Conservation (phyloP, 2,113 vertebrate genomes). For the Anas platyrhynchos region DNA sequence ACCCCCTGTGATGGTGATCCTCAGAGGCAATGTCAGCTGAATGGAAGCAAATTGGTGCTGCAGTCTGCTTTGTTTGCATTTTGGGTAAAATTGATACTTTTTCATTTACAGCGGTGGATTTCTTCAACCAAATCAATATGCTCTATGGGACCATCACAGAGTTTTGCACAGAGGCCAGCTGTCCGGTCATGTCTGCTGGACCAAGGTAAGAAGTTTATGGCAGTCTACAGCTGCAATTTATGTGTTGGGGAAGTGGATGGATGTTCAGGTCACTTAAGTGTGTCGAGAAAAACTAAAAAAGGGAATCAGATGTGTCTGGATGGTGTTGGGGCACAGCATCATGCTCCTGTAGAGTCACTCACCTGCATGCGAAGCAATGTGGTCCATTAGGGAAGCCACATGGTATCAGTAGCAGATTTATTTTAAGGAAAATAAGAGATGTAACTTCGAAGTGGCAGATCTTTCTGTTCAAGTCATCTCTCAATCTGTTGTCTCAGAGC, state of each 20-base stretch:
- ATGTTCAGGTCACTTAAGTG: fast-evolving
- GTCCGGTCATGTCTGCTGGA: slow-evolving; percentile 94
- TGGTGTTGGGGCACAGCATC: fast-evolving
- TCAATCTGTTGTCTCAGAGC: neutral
- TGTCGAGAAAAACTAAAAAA: neutral
- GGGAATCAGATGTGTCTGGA: fast-evolving
- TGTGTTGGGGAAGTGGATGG: fast-evolving
- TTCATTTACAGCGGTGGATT: slow-evolving; percentile 88
- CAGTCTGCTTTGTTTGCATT: fast-evolving
- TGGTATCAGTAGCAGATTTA: neutral
- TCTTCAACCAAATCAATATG: slow-evolving; percentile 99
- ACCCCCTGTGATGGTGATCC: fast-evolving
- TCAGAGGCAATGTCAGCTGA: neutral
- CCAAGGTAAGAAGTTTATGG: slow-evolving; percentile 80
- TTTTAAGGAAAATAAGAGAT: neutral
- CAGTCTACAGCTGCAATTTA: fast-evolving
- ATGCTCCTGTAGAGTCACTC: fast-evolving
- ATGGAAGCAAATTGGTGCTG: fast-evolving
- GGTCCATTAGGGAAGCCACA: neutral
- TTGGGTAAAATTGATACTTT: neutral
- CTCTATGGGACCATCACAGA: slow-evolving; percentile 96
- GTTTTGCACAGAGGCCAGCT: slow-evolving; percentile 94
- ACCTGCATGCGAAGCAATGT: fast-evolving
- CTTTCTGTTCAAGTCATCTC: neutral
- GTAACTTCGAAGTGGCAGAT: neutral